phyloP scores from a whole-genome alignment of 2,888 invertebrate species.

The Isoperla grammatica region DNA sequence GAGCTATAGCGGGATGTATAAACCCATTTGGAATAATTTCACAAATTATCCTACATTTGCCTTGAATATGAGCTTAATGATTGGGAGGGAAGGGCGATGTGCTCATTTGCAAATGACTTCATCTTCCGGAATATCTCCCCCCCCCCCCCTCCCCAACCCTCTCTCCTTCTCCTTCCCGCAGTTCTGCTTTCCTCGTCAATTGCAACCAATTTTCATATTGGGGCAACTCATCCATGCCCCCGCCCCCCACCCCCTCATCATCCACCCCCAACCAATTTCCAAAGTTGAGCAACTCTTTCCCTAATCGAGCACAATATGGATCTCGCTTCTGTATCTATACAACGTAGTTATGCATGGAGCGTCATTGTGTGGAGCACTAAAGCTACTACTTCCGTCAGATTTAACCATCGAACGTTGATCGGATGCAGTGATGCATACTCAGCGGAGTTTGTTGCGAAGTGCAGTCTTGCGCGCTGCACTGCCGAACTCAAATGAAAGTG shows the following conservation, averaged over 20 bases:
- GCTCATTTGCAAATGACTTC: constrained; percentile 32
- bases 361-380: not conserved
- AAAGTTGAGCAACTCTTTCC: constrained; percentile 19
- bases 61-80: constrained; percentile 43
- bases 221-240: constrained; percentile 28
- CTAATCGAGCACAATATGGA: constrained; percentile 20
- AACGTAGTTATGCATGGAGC: not conserved
- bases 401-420: constrained; percentile 23
- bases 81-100: constrained; percentile 16
- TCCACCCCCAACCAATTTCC: constrained; percentile 4
- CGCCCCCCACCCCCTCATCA: constrained; percentile 4
- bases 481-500: too few relatives aligned
- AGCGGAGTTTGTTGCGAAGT: too few relatives aligned
- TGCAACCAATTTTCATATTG: constrained; percentile 33
- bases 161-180: constrained; percentile 21
- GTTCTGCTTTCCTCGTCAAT: constrained; percentile 30
- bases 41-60: constrained; percentile 41
- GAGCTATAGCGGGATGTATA: constrained; percentile 11
- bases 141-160: constrained; percentile 6
- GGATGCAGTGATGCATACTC: not conserved
- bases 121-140: constrained; percentile 24
- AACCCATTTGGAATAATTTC: constrained; percentile 40
- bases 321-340: constrained; percentile 7
- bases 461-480: too few relatives aligned
- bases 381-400: constrained; percentile 26